A percentile compares a stretch with the other conserved stretches of the same genome.
Evolutionary conservation across 30 jellyfish, hydroid and myxozoan species (phyloP).

Genomic region (Cassiopea xamachana): DNA sequence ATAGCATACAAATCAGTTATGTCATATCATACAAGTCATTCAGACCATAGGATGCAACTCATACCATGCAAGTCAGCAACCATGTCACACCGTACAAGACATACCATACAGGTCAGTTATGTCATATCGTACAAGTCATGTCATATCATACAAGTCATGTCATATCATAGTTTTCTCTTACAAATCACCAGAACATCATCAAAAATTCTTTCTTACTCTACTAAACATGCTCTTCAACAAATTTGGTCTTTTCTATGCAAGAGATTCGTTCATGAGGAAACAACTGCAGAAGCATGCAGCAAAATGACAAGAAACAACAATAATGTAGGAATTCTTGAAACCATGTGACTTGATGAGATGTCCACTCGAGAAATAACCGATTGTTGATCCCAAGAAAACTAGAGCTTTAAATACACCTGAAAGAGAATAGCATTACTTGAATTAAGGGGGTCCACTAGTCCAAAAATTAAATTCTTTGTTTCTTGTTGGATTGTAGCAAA

Average conservation of each 20-base stretch:
- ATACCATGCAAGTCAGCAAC: too few relatives aligned
- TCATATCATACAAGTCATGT: too few relatives aligned
- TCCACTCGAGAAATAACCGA: slow-evolving; percentile 71
- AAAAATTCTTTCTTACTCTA: background rate
- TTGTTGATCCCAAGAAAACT: slow-evolving; percentile 56
- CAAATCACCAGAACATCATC: too few relatives aligned
- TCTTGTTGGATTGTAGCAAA: too few relatives aligned
- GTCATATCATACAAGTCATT: too few relatives aligned
- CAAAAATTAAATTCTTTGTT: too few relatives aligned
- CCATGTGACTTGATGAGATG: slow-evolving; percentile 60
- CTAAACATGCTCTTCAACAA: background rate
- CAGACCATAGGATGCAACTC: too few relatives aligned
- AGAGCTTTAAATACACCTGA: slow-evolving; percentile 79
- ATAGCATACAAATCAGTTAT: too few relatives aligned
- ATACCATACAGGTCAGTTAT: too few relatives aligned
- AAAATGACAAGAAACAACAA: slow-evolving; percentile 36
- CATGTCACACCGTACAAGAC: too few relatives aligned
- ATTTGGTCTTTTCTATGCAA: slow-evolving; percentile 1
- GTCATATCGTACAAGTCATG: too few relatives aligned
- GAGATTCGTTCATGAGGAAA: slow-evolving; percentile 76
- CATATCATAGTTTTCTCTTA: too few relatives aligned
- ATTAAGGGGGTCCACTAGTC: background rate
- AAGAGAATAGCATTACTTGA: background rate
- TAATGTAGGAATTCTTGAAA: slow-evolving; percentile 58
- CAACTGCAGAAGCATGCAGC: slow-evolving; percentile 61